Conservation (phyloP, 2,113 vertebrate species). For the Neotragus moschatus region DNA sequence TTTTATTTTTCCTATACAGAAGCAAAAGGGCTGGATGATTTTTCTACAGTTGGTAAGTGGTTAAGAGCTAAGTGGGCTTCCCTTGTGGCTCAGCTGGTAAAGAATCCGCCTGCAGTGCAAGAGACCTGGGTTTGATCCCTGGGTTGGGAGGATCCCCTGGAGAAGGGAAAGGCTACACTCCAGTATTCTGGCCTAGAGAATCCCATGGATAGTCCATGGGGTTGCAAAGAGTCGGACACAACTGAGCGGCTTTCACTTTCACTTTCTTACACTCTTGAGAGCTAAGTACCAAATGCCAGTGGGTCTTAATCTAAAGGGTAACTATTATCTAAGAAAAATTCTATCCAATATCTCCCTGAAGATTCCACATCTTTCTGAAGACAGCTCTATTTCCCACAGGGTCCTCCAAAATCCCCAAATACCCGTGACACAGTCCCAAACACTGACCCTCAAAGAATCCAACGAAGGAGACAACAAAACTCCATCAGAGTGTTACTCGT, state of each 20-base stretch:
- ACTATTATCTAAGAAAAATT: neutral
- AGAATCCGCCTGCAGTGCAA: neutral
- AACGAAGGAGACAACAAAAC: neutral
- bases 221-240: neutral
- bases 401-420: neutral
- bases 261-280: neutral
- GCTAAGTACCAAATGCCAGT: neutral
- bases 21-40: neutral
- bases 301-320: neutral
- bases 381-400: neutral
- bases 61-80: neutral
- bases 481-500: neutral
- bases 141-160: neutral
- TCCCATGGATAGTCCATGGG: neutral
- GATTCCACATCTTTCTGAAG: neutral
- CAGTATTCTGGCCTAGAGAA: neutral
- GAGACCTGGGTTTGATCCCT: neutral
- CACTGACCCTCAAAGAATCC: neutral
- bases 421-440: neutral
- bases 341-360: neutral
- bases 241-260: neutral
- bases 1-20: neutral
- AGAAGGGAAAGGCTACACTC: neutral
- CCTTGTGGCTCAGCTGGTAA: neutral
- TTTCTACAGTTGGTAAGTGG: neutral